Conservation (phyloP, 2,888 invertebrate species). For the Cybosia mesomella region DNA sequence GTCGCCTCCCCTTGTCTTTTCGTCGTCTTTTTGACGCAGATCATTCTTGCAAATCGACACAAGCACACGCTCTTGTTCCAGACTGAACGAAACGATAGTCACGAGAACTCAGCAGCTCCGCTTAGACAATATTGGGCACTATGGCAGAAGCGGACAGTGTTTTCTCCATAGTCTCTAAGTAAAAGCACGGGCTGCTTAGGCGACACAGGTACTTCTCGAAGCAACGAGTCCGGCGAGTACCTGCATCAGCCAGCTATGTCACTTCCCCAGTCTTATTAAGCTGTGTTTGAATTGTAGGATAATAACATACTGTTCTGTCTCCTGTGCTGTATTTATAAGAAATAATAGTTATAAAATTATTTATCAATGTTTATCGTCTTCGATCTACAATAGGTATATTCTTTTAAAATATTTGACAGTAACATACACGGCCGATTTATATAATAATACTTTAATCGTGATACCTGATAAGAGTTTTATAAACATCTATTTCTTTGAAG, state of each 20-base stretch:
- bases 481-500: conserved; percentile 65
- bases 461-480: conserved; percentile 39
- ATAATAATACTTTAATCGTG: conserved; percentile 42
- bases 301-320: neutral
- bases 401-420: conserved; percentile 37
- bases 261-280: neutral
- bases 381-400: neutral
- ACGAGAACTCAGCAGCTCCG: no score
- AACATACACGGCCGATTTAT: conserved; percentile 33
- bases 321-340: neutral
- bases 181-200: no score
- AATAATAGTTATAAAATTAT: neutral
- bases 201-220: no score
- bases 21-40: neutral
- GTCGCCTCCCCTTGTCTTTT: neutral
- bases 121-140: neutral
- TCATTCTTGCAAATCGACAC: neutral
- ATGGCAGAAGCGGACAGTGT: neutral
- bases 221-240: no score
- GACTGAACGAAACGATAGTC: no score
- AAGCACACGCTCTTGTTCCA: neutral
- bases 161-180: neutral
- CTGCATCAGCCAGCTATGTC: neutral
- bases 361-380: conserved; percentile 4
- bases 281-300: neutral